phyloP scores from a whole-genome alignment of 2,797 vertebrate genomes.

The Sus cebifrons region DNA sequence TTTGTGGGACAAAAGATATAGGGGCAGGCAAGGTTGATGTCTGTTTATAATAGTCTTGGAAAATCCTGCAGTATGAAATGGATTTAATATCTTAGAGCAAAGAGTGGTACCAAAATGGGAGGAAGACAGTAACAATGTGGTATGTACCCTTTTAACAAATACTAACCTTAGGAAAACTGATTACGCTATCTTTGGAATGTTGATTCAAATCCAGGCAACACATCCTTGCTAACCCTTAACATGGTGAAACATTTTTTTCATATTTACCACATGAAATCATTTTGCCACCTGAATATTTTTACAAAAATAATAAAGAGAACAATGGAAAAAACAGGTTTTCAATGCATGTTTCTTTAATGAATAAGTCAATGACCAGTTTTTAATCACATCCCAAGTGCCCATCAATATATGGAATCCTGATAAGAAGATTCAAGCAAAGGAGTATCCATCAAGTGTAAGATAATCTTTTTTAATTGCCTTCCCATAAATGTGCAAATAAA shows the following conservation, averaged over 20 bases:
- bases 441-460: background rate
- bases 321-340: background rate
- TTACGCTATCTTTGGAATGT: background rate
- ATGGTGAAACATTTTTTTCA: background rate
- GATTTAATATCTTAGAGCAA: background rate
- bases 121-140: background rate
- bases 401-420: background rate
- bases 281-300: background rate
- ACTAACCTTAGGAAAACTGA: background rate
- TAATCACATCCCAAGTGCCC: background rate
- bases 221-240: background rate
- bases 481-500: background rate
- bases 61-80: background rate
- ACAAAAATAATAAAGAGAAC: background rate
- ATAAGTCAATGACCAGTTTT: background rate
- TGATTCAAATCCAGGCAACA: background rate
- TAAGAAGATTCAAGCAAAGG: background rate
- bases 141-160: background rate
- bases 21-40: background rate
- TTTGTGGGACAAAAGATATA: background rate
- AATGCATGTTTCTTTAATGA: background rate
- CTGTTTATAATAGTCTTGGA: background rate
- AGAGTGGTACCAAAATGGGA: background rate
- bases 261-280: background rate
- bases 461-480: background rate